Base-by-base conservation (phyloP, 2,113 vertebrate species). In the Leptobrachium ailaonicum region DNA sequence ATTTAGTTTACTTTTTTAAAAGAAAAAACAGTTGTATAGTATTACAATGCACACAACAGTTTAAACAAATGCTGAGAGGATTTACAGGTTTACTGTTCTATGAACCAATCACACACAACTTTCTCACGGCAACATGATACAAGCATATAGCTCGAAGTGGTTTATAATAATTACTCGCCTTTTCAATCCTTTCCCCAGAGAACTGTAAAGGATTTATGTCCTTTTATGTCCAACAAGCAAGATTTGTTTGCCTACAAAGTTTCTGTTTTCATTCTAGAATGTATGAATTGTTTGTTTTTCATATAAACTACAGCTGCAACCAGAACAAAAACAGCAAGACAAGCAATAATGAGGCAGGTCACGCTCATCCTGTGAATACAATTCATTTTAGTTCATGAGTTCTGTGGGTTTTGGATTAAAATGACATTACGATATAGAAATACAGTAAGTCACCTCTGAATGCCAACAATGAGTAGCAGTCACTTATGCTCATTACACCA, bases 141-240 rank as follows among this genome's bases (percentile, higher is more conserved):
- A 86, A 78, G 75, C 76, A 77, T 75, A 83, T 0, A 14, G 66
- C 2, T 14, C n/a, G 86, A 87, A 90, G 86, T 83, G 70, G 77
- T 85, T 89, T 87, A 82, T 82, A 86, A 86, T 50, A 85, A 86
- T 83, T 83, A 73, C 83, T 85, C 82, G 84, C 71, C 80, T 82
- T 84, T 77, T 84, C 73, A 77, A 74, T 71, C 77, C 7, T 80
- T 81, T 83, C 86, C 82, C 66, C 73, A 70, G 83, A 83, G 86
- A 87, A 79, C 44, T 80, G 56, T 0, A 73, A 66, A 84, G 83
- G 80, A 88, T 87, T 90, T 90, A 86, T 87, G 79, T 83, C 84
- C 85, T 88, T 87, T 87, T 82, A 88, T 85, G 84, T 82, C 85
- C 83, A 86, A 87, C 84, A 88, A 89, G 86, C 76, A 88, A 87